phyloP scores from a whole-genome alignment of 92 coral and sea anemone species.

The Umimayanthus kanabou region DNA sequence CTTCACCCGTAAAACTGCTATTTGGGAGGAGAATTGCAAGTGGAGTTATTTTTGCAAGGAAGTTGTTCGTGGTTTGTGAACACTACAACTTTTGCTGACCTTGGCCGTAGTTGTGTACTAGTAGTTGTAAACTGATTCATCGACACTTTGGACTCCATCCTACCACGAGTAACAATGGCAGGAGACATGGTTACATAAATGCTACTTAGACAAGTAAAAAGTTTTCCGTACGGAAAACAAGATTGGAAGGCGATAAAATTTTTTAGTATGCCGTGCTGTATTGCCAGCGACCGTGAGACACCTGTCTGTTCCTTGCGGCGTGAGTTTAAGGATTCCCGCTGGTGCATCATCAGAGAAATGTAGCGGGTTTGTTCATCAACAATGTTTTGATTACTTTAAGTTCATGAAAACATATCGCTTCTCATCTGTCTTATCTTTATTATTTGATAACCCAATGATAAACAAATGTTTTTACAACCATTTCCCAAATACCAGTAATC shows the following conservation, averaged over 20 bases:
- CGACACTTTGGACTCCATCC: not conserved
- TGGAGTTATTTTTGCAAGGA: not conserved
- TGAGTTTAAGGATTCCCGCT: not conserved
- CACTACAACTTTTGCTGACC: not conserved
- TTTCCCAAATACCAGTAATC: not conserved
- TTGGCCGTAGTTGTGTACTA: not conserved
- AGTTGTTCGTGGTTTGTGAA: not conserved
- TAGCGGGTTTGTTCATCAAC: slow-evolving; percentile 26
- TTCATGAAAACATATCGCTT: not conserved
- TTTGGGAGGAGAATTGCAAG: not conserved
- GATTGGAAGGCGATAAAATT: not conserved
- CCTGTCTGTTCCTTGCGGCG: slow-evolving; percentile 15
- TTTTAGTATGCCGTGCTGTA: not conserved
- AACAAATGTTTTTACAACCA: not conserved
- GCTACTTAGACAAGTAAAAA: not conserved
- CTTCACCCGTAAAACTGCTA: not conserved
- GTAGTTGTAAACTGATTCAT: not conserved
- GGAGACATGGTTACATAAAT: not conserved
- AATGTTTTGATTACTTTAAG: not conserved
- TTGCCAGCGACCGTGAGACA: not conserved
- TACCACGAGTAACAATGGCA: not conserved
- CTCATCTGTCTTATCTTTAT: not conserved
- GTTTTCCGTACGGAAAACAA: not conserved
- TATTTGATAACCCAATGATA: not conserved
- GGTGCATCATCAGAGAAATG: not conserved